phyloP scores from a whole-genome alignment of 2,888 invertebrate species.

The Drosophila pegasa region DNA sequence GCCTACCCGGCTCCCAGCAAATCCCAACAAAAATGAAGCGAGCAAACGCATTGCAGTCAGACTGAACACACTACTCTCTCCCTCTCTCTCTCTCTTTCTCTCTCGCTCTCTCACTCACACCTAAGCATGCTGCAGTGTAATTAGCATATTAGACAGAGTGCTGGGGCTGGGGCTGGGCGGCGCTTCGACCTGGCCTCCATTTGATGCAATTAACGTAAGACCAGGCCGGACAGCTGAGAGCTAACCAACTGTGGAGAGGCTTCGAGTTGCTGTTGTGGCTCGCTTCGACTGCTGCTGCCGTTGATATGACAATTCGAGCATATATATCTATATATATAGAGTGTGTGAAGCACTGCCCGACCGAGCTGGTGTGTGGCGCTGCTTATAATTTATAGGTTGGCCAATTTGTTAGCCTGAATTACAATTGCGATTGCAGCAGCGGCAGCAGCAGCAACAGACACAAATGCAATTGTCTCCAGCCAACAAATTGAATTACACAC shows the following conservation, averaged over 20 bases:
- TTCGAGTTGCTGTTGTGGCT: conserved; percentile 22
- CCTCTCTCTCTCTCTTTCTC: no score
- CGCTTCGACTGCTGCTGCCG: conserved; percentile 47
- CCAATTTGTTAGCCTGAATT: conserved; percentile 63
- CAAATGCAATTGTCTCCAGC: conserved; percentile 53
- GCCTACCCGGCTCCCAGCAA: conserved; percentile 50
- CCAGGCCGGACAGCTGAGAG: conserved; percentile 15
- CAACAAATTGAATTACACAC: conserved; percentile 60
- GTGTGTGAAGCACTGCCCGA: conserved; percentile 18
- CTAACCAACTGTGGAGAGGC: conserved; percentile 16
- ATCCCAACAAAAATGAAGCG: conserved; percentile 58
- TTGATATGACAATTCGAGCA: conserved; percentile 67
- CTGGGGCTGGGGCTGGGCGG: conserved; percentile 15
- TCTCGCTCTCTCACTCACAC: conserved; percentile 6
- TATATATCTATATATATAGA: conserved; percentile 13
- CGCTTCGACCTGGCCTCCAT: conserved; percentile 52
- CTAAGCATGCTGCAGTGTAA: conserved; percentile 64
- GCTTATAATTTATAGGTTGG: conserved; percentile 63
- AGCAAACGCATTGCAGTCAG: conserved; percentile 71
- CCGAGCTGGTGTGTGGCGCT: conserved; percentile 12
- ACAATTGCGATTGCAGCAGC: conserved; percentile 33
- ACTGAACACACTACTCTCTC: conserved; percentile 19
- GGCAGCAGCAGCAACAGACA: conserved; percentile 14
- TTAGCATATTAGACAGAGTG: conserved; percentile 72
- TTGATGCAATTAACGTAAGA: conserved; percentile 76